phyloP scores from a whole-genome alignment of 1,140 invertebrate species.

The Planococcus citri region DNA sequence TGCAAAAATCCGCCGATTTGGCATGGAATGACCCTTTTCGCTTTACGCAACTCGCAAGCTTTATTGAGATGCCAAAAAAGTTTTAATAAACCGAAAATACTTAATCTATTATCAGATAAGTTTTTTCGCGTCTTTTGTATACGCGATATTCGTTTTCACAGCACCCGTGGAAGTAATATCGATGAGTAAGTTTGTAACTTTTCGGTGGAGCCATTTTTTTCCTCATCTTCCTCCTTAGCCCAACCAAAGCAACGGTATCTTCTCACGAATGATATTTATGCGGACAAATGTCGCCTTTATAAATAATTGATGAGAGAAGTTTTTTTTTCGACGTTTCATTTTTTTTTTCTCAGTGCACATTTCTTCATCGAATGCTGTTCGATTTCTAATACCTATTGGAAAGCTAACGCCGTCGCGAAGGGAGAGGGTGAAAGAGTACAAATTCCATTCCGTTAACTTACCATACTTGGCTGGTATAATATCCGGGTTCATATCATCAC shows the following conservation, averaged over 20 bases:
- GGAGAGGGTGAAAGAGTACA: too few species aligned
- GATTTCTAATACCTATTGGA: too few species aligned
- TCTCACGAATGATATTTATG: slow-evolving; percentile 12
- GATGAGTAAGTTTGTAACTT: not conserved
- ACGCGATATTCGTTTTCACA: not conserved
- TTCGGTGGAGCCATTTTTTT: not conserved
- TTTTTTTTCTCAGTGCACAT: too few species aligned
- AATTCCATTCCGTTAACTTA: too few species aligned
- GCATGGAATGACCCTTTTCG: too few species aligned
- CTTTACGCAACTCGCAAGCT: too few species aligned
- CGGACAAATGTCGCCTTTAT: slow-evolving; percentile 18
- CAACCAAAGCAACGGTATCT: too few species aligned
- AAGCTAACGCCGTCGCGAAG: too few species aligned
- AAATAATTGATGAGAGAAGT: slow-evolving; percentile 14
- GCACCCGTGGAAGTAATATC: not conserved
- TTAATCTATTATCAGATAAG: not conserved
- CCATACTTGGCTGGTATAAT: slow-evolving; percentile 59
- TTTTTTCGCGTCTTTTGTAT: not conserved
- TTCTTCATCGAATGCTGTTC: too few species aligned
- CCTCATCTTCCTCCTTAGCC: too few species aligned
- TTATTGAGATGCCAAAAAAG: not conserved
- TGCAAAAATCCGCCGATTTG: too few species aligned
- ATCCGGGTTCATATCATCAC: slow-evolving; percentile 55
- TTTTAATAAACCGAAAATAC: slow-evolving; percentile 8
- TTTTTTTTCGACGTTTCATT: too few species aligned